phyloP scores from a whole-genome alignment of 1,140 invertebrate species.

The Macrosteles quadrilineatus region DNA sequence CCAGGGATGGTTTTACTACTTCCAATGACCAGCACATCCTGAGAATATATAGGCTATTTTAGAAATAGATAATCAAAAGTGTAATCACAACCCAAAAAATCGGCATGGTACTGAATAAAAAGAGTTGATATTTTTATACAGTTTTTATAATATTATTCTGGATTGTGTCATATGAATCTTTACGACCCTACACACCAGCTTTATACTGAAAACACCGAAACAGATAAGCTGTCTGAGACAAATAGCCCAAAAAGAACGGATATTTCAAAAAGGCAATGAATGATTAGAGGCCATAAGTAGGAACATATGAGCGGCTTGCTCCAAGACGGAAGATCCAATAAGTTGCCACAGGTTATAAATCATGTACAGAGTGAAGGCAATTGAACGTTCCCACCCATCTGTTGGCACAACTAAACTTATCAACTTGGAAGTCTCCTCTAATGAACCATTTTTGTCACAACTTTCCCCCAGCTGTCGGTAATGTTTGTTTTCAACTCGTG shows the following conservation, averaged over 20 bases:
- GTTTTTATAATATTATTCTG: too few relatives aligned
- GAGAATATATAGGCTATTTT: too few relatives aligned
- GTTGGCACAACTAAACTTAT: constrained; percentile 12
- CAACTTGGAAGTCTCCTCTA: constrained; percentile 1
- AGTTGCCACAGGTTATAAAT: not conserved
- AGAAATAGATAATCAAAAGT: too few relatives aligned
- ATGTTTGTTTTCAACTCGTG: constrained; percentile 6
- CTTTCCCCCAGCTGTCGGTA: constrained; percentile 1
- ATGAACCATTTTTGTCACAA: constrained; percentile 11
- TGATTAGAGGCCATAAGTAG: not conserved
- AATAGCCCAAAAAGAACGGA: not conserved
- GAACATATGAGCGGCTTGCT: not conserved
- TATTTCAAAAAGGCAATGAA: not conserved
- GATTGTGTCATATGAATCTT: too few relatives aligned
- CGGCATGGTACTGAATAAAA: too few relatives aligned
- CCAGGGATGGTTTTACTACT: too few relatives aligned
- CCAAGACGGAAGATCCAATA: not conserved
- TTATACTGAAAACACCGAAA: too few relatives aligned
- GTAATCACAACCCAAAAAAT: too few relatives aligned
- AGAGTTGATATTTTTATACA: too few relatives aligned
- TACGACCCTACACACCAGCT: too few relatives aligned
- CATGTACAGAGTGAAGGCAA: not conserved
- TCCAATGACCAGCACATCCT: too few relatives aligned
- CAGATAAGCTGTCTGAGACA: too few relatives aligned
- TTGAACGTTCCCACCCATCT: not conserved